These are phyloP conservation scores for Lepilemur ruficaudatus DNA, from an alignment of 2,797 vertebrate genomes.

Conservation along the genomic window DNA sequence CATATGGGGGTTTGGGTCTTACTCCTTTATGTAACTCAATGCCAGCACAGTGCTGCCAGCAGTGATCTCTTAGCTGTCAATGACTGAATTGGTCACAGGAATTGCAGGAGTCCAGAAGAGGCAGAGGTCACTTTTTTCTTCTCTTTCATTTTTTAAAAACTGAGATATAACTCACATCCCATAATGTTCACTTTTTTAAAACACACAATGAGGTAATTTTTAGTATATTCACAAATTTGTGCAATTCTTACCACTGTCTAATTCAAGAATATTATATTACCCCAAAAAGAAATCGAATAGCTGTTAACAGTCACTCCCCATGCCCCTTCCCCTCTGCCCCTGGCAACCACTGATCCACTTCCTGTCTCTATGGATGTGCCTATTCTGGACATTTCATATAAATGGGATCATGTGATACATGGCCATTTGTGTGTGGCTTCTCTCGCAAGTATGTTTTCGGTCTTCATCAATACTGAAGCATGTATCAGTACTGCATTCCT, in stretches of 20 bases:
- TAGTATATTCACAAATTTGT: background rate
- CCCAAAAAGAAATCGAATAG: background rate
- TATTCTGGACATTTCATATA: background rate
- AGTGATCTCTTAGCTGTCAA: background rate
- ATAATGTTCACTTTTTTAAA: background rate
- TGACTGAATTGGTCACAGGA: background rate
- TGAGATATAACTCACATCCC: background rate
- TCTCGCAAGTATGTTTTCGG: background rate
- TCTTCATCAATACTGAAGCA: background rate
- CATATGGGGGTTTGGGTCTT: background rate
- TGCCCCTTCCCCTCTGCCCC: background rate
- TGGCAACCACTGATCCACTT: background rate
- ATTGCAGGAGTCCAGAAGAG: background rate
- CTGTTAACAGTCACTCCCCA: background rate
- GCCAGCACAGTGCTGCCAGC: background rate
- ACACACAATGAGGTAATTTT: background rate
- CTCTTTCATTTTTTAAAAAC: slow-evolving; percentile 19
- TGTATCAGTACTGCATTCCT: background rate
- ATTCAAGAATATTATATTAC: background rate
- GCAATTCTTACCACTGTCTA: background rate
- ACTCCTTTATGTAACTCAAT: background rate
- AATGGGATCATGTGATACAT: background rate
- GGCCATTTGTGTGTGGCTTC: background rate
- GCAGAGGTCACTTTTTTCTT: background rate
- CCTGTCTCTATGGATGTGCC: background rate